These are phyloP conservation scores for Drosophila paramelanica DNA, from an alignment of 2,888 invertebrate species.

Conservation along the genomic window DNA sequence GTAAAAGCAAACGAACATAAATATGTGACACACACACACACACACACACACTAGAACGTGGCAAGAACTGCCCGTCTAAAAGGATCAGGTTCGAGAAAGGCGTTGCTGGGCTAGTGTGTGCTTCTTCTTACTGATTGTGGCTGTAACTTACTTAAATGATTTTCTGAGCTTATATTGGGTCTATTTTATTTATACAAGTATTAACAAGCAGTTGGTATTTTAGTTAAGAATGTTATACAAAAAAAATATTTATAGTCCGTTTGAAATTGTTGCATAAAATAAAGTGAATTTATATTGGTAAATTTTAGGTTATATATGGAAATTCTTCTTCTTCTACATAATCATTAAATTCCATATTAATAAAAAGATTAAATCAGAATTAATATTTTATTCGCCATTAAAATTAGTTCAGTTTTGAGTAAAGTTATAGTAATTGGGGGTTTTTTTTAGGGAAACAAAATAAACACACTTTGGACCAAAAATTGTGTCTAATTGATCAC, in stretches of 20 bases:
- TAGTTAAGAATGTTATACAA: not conserved
- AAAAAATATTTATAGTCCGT: too few relatives aligned
- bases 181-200: not conserved
- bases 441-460: too few relatives aligned
- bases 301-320: too few relatives aligned
- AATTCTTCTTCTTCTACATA: too few relatives aligned
- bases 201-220: not conserved
- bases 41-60: conserved; percentile 13
- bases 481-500: too few relatives aligned
- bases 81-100: not conserved
- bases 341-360: not conserved
- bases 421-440: too few relatives aligned
- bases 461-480: too few relatives aligned
- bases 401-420: not conserved
- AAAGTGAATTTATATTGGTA: not conserved
- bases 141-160: not conserved
- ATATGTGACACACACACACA: conserved; percentile 22
- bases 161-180: not conserved
- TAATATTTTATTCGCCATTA: not conserved
- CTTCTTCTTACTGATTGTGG: not conserved
- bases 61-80: not conserved
- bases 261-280: too few relatives aligned
- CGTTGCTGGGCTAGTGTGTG: not conserved
- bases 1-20: conserved; percentile 67
- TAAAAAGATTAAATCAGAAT: not conserved